Evolutionary conservation across 2,797 vertebrate genomes (phyloP), one percentile per base, ranked within the genome.

Genomic region (Coracias cyanogaster): DNA sequence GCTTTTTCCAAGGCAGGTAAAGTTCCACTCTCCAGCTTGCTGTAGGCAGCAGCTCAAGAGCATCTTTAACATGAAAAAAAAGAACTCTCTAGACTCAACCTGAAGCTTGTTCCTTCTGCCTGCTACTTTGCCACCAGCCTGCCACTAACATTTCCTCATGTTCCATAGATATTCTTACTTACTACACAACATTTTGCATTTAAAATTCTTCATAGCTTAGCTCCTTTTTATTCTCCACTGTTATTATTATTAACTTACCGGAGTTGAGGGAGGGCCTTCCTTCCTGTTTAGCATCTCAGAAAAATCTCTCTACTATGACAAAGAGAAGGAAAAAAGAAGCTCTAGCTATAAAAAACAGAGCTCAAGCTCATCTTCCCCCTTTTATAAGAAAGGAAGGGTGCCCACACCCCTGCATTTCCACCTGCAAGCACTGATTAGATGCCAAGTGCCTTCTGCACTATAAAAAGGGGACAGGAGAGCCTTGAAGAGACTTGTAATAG

Each of bases 261-360:
- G 20, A 73, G 1, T 2, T 28, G 9, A 52, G 10, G 8, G 8
- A 33, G 9, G 4, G 8, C 12, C 16, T 55, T 39, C 39, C 8
- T 67, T 51, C 2, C 4, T 15, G 2, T 6, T 26, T 3, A 88
- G 8, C 18, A 61, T 1, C 41, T 25, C 9, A 15, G n/a, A n/a
- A 28, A 61, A 55, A 4, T 5, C 26, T 12, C 58, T 18, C 12
- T 10, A 2, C 26, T 15, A 6, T 3, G 41, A 26, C 13, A 3
- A 49, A 15, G 1, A 62, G 5, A 51, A 60, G 1, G 1, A 49
- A 17, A 35, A 25, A 35, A 25, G 15, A 60, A 16, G n/a, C 2
- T 7, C 19, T 10, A 1, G 4, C 6, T 26, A 12, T 58, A 39
- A 37, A 60, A 81, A 58, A 9, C 5, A n/a, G 20, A 45, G 6